These are phyloP conservation scores for Eubasilissa splendida DNA, from an alignment of 2,888 invertebrate genomes.

Conservation along the genomic window DNA sequence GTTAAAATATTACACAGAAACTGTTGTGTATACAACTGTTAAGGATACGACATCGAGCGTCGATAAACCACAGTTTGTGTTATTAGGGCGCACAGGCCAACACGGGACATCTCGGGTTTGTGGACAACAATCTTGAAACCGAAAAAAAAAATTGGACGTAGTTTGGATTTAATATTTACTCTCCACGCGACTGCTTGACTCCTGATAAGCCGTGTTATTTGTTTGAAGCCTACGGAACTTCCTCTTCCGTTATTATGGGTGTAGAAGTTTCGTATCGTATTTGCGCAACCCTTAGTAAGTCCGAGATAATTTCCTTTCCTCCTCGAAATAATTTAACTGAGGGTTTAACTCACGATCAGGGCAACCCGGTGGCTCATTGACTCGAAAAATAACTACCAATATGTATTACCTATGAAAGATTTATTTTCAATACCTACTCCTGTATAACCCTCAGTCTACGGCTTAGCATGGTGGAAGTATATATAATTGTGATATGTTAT, in stretches of 20 bases:
- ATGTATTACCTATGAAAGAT: background rate
- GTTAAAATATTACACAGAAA: constrained; percentile 57
- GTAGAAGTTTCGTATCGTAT: constrained; percentile 30
- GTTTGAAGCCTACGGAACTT: constrained; percentile 54
- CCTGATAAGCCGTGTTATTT: constrained; percentile 58
- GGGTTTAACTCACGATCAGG: background rate
- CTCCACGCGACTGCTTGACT: constrained; percentile 57
- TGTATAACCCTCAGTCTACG: too few relatives aligned
- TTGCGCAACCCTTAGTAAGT: background rate
- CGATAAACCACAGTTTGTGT: constrained; percentile 54
- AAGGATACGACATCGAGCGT: constrained; percentile 53
- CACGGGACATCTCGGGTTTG: constrained; percentile 25
- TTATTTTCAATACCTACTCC: too few relatives aligned
- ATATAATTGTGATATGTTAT: too few relatives aligned
- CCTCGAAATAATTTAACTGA: too few relatives aligned
- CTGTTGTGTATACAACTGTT: constrained; percentile 55
- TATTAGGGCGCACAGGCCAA: constrained; percentile 46
- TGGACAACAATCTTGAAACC: constrained; percentile 36
- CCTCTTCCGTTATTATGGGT: constrained; percentile 49
- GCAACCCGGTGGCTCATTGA: background rate
- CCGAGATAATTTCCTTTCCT: too few relatives aligned
- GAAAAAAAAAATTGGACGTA: constrained; percentile 45
- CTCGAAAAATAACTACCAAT: background rate
- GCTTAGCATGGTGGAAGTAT: too few relatives aligned
- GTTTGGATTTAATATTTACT: constrained; percentile 50